A percentile compares a stretch with the other conserved stretches of the same genome.
These are phyloP conservation scores for Phortica okadai DNA, from an alignment of 2,888 invertebrate genomes.

Conservation along the genomic window DNA sequence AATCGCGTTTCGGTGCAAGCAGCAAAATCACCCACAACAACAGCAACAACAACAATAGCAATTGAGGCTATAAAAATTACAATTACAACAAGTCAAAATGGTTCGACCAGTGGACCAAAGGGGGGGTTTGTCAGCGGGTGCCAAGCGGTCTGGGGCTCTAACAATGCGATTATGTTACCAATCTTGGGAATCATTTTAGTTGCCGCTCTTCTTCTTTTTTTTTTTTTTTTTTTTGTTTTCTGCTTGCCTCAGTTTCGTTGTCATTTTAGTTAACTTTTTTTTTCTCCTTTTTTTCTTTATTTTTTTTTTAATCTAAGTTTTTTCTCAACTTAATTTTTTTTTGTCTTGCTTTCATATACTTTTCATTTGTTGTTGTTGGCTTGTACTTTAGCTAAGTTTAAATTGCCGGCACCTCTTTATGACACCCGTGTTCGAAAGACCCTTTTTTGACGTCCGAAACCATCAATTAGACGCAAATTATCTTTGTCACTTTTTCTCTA, in stretches of 20 bases:
- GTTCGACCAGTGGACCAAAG: no score
- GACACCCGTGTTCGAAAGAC: conserved; percentile 34
- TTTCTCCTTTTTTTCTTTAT: not conserved
- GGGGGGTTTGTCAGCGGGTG: not conserved
- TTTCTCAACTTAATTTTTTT: no score
- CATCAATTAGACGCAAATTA: no score
- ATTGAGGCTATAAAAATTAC: not conserved
- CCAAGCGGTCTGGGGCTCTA: not conserved
- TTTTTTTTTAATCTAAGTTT: not conserved
- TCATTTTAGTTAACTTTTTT: not conserved
- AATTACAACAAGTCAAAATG: not conserved
- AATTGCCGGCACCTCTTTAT: conserved; percentile 41
- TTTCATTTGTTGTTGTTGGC: not conserved
- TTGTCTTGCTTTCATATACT: no score
- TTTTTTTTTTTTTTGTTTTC: not conserved
- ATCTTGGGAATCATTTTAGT: not conserved
- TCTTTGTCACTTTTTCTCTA: no score
- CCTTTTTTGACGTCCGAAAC: no score
- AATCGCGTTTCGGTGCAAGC: conserved; percentile 1
- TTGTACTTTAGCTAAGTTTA: conserved; percentile 32
- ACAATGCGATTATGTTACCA: not conserved
- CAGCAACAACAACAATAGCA: not conserved
- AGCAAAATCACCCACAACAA: not conserved
- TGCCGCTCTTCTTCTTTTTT: not conserved
- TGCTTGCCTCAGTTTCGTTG: no score